Base-by-base conservation (phyloP, 2,888 invertebrate species). In the Drosophila antonietae region DNA sequence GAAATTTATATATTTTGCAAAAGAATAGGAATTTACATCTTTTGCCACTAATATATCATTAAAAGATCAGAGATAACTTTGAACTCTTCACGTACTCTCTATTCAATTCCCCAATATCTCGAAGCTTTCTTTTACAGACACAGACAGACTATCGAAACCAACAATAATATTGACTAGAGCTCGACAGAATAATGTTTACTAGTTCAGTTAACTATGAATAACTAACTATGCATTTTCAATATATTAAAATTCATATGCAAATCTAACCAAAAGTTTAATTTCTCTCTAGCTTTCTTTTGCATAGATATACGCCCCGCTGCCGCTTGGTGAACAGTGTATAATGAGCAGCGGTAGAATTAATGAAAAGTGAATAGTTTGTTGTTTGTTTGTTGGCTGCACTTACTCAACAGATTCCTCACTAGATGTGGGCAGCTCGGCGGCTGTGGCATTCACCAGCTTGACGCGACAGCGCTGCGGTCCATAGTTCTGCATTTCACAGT, bases 401-500 rank as follows among this genome's bases (percentile, higher is more conserved):
- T 73, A 68, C 65, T 69, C 68, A 8, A 65, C 33, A n/a, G 59
- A 49, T 31, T 53, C 37, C 41, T 58, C 56, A 44, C 33, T 44
- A 14, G n/a, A 49, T 35, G 67, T 41, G 53, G 69, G 61, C 55
- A 81, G 49, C 43, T 68, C 78, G 44, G 85, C 83, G 18, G 62
- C 59, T 0, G 73, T 81, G 74, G 79, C 86, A 71, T 92, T 91
- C 43, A 93, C 81, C 64, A 91, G 70, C 75, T 92, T 95, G 55
- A 95, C 95, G 79, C 95, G 94, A 90, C 97, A 97, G 66, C 96
- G 94, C 88, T 96, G 96, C 56, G 95, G 95, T 18, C 96, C 96
- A 95, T 96, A 96, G 18, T 95, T 95, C 91, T 97, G 96, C 74
- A 96, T 92, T 91, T 97, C 97, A 92, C 97, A 97, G 92, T 96